Base-by-base conservation (phyloP, 2,113 vertebrate genomes). In the Lathamus discolor region DNA sequence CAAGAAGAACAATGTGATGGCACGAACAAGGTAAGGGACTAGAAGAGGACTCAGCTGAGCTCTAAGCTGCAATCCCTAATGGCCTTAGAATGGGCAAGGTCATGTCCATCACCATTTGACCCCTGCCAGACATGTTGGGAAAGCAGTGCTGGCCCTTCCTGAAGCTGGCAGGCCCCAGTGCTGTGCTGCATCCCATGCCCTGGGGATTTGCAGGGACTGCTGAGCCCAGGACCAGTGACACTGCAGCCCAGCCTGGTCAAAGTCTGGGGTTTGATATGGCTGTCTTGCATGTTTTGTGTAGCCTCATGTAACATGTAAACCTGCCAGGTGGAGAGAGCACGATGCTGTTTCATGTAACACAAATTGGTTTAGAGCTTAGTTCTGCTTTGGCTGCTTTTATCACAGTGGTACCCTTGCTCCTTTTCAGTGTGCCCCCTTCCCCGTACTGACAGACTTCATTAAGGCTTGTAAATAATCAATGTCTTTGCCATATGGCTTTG, bases 1-100 rank as follows among this genome's bases (percentile, higher is more conserved):
- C 86, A 99, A 99, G 98, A 99, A 99, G 98, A 99, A 99, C 97
- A 99, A 99, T 0, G 99, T 99, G 90, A 99, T 99, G 99, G 99
- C 99, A 95, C 98, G 99, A 92, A 99, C 99, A 98, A 99, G 99
- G 99, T 99, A 97, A 97, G 95, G 27, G 6, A 28, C 55, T 75
- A 37, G 29, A 57, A 48, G 13, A 74, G 19, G 28, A 24, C 24
- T 25, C 15, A 55, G 11, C 44, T 59, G 10, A 69, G n/a, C 62
- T 54, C 29, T 51, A 29, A 37, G 4, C 62, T 73, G 24, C n/a
- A 29, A 11, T 63, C 17, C 39, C 43, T 63, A 11, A 10, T 25
- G 29, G 15, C 61, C 24, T 22, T 68, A 51, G 46, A 13, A 9
- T 63, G 55, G 24, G 43, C 55, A 69, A 51, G n/a, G 25, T 43